phyloP scores from a whole-genome alignment of 1,140 invertebrate species.

The Sitobion miscanthi region DNA sequence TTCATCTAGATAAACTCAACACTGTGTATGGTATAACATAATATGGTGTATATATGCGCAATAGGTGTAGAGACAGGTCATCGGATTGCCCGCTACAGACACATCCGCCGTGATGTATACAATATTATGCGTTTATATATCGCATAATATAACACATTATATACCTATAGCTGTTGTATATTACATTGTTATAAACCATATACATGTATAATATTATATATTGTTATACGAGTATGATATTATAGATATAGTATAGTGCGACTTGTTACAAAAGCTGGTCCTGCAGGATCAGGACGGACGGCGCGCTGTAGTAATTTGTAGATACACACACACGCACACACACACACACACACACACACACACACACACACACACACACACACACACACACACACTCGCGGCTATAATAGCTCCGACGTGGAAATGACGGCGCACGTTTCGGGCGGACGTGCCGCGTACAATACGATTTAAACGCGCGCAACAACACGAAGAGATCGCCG shows the following conservation, averaged over 20 bases:
- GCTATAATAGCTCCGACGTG: neutral
- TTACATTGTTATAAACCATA: too few relatives aligned
- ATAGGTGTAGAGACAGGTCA: too few relatives aligned
- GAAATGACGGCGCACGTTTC: constrained; percentile 38
- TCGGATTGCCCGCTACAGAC: too few relatives aligned
- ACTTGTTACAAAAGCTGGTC: neutral
- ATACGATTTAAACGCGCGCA: neutral
- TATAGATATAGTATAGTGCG: neutral
- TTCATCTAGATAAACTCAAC: too few relatives aligned
- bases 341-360: too few relatives aligned
- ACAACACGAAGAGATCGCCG: neutral
- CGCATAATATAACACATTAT: too few relatives aligned
- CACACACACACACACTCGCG: neutral
- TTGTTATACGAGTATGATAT: neutral
- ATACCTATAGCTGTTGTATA: too few relatives aligned
- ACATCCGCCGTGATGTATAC: too few relatives aligned
- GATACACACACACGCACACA: neutral
- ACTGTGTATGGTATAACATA: too few relatives aligned
- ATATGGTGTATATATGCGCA: too few relatives aligned
- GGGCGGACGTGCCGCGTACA: constrained; percentile 20
- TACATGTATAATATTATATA: too few relatives aligned
- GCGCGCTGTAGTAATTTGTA: neutral
- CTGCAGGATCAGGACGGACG: neutral
- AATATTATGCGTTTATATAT: too few relatives aligned
- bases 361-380: neutral